These are phyloP conservation scores for Liodrosophila aerea DNA, from an alignment of 2,888 invertebrate genomes.

Conservation along the genomic window DNA sequence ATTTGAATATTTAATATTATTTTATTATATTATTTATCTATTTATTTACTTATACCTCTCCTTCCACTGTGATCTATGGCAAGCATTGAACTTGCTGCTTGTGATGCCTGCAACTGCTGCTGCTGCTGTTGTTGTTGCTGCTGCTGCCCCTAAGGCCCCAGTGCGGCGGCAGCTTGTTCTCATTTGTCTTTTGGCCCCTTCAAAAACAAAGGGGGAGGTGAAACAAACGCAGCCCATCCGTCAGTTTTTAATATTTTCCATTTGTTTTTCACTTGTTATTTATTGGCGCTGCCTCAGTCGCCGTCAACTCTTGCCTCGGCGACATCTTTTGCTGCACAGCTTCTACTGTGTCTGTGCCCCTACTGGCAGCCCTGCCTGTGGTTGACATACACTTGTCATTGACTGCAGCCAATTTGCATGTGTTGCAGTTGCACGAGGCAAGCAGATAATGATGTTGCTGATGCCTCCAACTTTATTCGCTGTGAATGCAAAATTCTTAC, in stretches of 20 bases:
- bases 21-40: not conserved
- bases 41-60: not conserved
- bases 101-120: constrained; percentile 21
- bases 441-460: constrained; percentile 16
- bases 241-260: constrained; percentile 80
- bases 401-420: constrained; percentile 63
- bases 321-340: not conserved
- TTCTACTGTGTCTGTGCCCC: constrained; percentile 8
- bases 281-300: constrained; percentile 50
- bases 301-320: constrained; percentile 38
- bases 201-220: not conserved
- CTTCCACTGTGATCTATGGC: constrained; percentile 41
- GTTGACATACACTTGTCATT: constrained; percentile 73
- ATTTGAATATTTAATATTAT: too few species aligned
- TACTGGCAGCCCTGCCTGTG: constrained; percentile 26
- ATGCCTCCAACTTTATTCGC: constrained; percentile 63
- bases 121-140: constrained; percentile 21
- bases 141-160: constrained; percentile 13
- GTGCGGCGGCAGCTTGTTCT: constrained; percentile 53
- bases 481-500: constrained; percentile 52
- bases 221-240: constrained; percentile 71
- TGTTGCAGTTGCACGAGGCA: constrained; percentile 49
- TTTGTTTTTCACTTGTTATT: constrained; percentile 76
- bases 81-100: constrained; percentile 54
- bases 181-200: constrained; percentile 44